Evolutionary conservation across 2,888 invertebrate species (phyloP), one percentile per base, ranked within the genome.

Genomic region (Synergus umbraculus): DNA sequence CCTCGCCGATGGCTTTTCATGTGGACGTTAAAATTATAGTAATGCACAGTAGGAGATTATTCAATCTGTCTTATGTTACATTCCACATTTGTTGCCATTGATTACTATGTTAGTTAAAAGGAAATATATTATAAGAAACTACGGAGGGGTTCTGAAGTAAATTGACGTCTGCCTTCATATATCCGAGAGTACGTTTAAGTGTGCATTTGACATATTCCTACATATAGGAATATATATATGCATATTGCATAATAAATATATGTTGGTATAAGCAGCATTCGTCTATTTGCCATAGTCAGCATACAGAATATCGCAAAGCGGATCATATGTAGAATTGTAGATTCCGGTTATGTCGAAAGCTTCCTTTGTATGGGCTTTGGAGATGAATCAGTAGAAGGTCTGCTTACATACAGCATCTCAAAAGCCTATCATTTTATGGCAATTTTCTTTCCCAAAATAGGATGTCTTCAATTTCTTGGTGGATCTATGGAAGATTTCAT

Each of bases 231-330:
- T 67, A 43, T 66, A 43, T 66, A 67, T 67, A n/a, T n/a, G 54
- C 15, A 54, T 54, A 9, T 63, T 63, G 43, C 44, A 67, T 67
- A 13, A 67, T 67, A 67, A 67, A 69, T 49, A 69, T 29, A 69
- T 69, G 22, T 73, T 49, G 8, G 69, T 37, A 73, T 54, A 73
- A 46, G 37, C 49, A 15, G 49, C 69, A 73, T 2, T 18, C 10
- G 49, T 73, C 69, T 73, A 29, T 73, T 73, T 73, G 49, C 49
- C 37, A 73, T 46, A 73, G 69, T 73, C 49, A 29, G 49, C 69
- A 49, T 73, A 73, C 49, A n/a, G 69, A 73, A 73, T 69, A 54
- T 60, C 10, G 69, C 49, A 69, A 46, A 69, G 22, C 9, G 54
- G 15, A 15, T 49, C 49, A 13, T 22, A 29, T 37, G 29, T 46